phyloP scores from a whole-genome alignment of 2,797 vertebrate species.

The Acrocephalus scirpaceus region DNA sequence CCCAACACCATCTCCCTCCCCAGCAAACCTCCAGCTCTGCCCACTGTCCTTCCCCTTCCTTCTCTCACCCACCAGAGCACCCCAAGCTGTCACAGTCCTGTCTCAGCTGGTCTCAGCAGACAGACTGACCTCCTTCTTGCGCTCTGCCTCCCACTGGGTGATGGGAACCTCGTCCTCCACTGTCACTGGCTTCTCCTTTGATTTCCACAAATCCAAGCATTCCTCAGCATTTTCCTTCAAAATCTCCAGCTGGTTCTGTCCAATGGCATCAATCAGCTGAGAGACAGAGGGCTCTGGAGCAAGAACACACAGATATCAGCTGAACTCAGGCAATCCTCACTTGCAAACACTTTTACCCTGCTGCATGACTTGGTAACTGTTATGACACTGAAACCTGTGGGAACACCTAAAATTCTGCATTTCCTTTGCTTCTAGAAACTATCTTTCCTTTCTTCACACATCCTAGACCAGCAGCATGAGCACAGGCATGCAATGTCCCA shows the following conservation, averaged over 20 bases:
- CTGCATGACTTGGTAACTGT: not conserved
- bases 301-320: not conserved
- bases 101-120: not conserved
- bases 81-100: fast-evolving
- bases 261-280: slow-evolving; percentile 52
- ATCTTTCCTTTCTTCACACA: not conserved
- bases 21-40: not conserved
- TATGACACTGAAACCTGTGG: not conserved
- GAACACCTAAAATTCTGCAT: not conserved
- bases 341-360: not conserved
- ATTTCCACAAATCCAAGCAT: slow-evolving; percentile 37
- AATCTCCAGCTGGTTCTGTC: slow-evolving; percentile 37
- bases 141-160: slow-evolving; percentile 47
- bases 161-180: not conserved
- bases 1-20: not conserved
- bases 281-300: slow-evolving; percentile 39
- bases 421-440: not conserved
- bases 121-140: slow-evolving; percentile 29
- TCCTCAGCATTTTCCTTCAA: slow-evolving; percentile 40
- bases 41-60: not conserved
- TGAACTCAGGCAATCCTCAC: not conserved
- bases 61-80: not conserved
- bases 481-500: not conserved
- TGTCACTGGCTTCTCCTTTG: not conserved
- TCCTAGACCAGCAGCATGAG: not conserved